Evolutionary conservation across 2,797 vertebrate species (phyloP), one percentile per base, ranked within the genome.

Genomic region (Knipowitschia caucasica): DNA sequence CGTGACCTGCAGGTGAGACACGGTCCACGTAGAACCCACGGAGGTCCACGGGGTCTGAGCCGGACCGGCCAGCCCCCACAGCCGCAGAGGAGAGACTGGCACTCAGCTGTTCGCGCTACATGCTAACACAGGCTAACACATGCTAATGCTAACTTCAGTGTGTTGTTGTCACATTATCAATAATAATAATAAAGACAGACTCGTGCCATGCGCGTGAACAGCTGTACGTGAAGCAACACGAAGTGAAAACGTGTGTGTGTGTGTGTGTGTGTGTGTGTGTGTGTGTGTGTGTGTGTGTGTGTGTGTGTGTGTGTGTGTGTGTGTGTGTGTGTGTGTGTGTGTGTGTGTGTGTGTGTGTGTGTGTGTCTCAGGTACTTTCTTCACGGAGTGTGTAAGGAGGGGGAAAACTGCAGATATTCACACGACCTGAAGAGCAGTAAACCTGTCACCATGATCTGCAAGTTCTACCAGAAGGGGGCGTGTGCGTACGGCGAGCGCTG

Each of bases 381-480:
- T 92, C 97, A 99, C 67, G 96, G 97, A 23, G 91, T 99, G 75
- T 99, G 97, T 87, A 98, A 98, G 89, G 95, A 99, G 89, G 96
- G 95, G 58, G 92, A 92, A 53, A 96, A 95, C 89, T 99, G 96
- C 80, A 93, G 94, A 58, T 99, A 99, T 75, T 97, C 93, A 1
- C 96, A 99, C 46, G 94, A 98, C 70, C 93, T 96, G 61, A 91
- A 89, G 67, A 93, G 80, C 86, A 93, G 94, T 82, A 90, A 94
- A 14, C 92, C 93, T 43, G 88, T 90, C 71, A 86, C 89, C 59
- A 92, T 96, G 91, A 92, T 92, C 70, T 99, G 97, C 93, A 94
- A 94, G 86, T 98, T 95, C 84, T 98, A 94, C 63, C 95, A 98
- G 87, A 94, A 93, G 80, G 96, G 96, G 67, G 94, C 91, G 91